These are phyloP conservation scores for Aplocera efformata DNA, from an alignment of 2,888 invertebrate species.

Conservation along the genomic window DNA sequence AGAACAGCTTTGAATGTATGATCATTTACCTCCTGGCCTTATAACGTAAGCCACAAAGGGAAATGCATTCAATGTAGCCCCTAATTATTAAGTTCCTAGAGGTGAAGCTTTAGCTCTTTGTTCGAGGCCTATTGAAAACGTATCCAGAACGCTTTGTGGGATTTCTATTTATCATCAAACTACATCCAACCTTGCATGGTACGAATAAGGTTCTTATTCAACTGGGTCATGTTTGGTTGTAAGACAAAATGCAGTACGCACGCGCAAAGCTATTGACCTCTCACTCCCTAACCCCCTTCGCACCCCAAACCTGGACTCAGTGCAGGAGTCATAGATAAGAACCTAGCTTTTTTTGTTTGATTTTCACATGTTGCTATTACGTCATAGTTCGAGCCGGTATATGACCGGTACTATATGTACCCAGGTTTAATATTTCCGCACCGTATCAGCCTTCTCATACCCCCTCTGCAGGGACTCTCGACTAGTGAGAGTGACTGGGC, in stretches of 20 bases:
- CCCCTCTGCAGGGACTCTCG: too few relatives aligned
- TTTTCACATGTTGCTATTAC: too few relatives aligned
- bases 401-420: too few relatives aligned
- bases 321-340: neutral
- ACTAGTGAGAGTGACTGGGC: too few relatives aligned
- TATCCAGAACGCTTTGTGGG: constrained; percentile 29
- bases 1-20: too few relatives aligned
- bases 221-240: constrained; percentile 12
- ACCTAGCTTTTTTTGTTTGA: neutral
- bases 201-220: constrained; percentile 24
- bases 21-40: too few relatives aligned
- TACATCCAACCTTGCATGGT: neutral
- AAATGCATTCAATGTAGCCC: too few relatives aligned
- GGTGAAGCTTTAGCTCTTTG: neutral
- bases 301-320: constrained; percentile 7
- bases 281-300: constrained; percentile 33
- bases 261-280: constrained; percentile 63
- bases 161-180: neutral
- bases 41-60: too few relatives aligned
- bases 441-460: too few relatives aligned
- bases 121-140: neutral
- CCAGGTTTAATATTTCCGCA: too few relatives aligned
- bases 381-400: too few relatives aligned
- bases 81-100: neutral
- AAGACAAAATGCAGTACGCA: constrained; percentile 43